Base-by-base conservation (phyloP, 2,888 invertebrate species). In the Hermaeophaga mercurialis region DNA sequence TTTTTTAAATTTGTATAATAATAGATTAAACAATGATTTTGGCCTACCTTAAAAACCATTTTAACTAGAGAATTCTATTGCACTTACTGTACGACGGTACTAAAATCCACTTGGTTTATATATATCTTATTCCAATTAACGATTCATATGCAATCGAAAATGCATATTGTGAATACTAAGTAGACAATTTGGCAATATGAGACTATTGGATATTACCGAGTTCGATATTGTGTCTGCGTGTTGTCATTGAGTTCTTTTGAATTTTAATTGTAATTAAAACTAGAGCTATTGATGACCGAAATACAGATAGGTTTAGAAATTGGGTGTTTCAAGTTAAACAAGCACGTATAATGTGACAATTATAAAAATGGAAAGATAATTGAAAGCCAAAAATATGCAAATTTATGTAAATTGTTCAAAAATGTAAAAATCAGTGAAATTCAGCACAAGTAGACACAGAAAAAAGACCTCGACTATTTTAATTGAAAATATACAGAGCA, bases 111-210 rank as follows among this genome's bases (percentile, higher is more conserved):
- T 55, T 57, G 54, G 62, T 47, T 68, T 58, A 43, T 68, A 43
- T 68, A 68, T 66, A 65, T 36, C 15, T 33, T 54, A 34, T 58
- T 41, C 58, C 58, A 48, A 59, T 53, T 59, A 54, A 50, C 54
- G 55, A 66, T 66, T 65, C 66, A 63, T 63, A 64, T 64, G 59
- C 56, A 44, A 44, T 33, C 49, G 55, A 49, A 34, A 56, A 53
- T 45, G 12, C 9, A 7, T 15, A 33, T 17, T 26, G 7, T 59
- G 68, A 56, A 68, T 68, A 68, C 63, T 44, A 66, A 68, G 45
- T 54, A 41, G 50, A 18, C 41, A 52, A 56, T 62, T 64, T 56
- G 60, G 56, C 59, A 62, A 64, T 46, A 47, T 26, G 26, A 41
- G 52, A 34, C 24, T 36, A 44, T n/a, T 19, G 45, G 31, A 17